These are phyloP conservation scores for Lethrus apterus DNA, from an alignment of 1,140 invertebrate genomes.

Conservation along the genomic window DNA sequence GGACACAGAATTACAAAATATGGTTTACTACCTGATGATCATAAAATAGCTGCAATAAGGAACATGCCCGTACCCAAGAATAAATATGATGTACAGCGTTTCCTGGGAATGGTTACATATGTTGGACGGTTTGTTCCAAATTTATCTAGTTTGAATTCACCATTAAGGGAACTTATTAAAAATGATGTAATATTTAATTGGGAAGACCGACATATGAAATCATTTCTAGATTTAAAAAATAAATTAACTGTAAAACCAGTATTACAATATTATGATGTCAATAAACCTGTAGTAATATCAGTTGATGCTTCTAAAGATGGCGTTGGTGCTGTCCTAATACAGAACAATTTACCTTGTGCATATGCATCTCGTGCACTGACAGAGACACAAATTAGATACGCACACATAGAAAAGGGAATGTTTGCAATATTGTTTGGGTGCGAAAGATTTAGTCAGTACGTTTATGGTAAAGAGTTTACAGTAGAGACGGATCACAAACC, in stretches of 20 bases:
- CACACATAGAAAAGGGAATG: slow-evolving; percentile 41
- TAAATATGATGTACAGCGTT: slow-evolving; percentile 32
- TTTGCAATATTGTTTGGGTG: slow-evolving; percentile 27
- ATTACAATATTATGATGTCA: slow-evolving; percentile 4
- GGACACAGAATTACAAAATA: too few species aligned
- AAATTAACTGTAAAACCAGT: neutral
- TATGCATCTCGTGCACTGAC: slow-evolving; percentile 37
- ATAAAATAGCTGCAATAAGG: slow-evolving; percentile 37
- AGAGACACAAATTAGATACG: slow-evolving; percentile 29
- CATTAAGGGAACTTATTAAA: slow-evolving; percentile 17
- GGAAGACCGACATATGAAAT: slow-evolving; percentile 13
- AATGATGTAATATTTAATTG: slow-evolving; percentile 16
- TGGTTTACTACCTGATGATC: too few species aligned
- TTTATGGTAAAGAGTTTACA: slow-evolving; percentile 24
- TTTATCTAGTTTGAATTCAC: slow-evolving; percentile 19
- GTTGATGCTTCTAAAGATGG: slow-evolving; percentile 33
- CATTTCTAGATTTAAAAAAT: neutral
- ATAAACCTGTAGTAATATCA: slow-evolving; percentile 20
- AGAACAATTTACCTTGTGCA: slow-evolving; percentile 30
- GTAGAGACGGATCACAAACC: slow-evolving; percentile 28
- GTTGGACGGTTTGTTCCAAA: slow-evolving; percentile 36
- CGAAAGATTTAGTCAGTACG: slow-evolving; percentile 28
- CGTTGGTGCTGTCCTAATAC: slow-evolving; percentile 32
- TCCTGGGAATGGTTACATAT: slow-evolving; percentile 42
- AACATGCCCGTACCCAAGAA: slow-evolving; percentile 32